Evolutionary conservation across 2,888 invertebrate genomes (phyloP).

Genomic region (Chaitophorus viminalis): DNA sequence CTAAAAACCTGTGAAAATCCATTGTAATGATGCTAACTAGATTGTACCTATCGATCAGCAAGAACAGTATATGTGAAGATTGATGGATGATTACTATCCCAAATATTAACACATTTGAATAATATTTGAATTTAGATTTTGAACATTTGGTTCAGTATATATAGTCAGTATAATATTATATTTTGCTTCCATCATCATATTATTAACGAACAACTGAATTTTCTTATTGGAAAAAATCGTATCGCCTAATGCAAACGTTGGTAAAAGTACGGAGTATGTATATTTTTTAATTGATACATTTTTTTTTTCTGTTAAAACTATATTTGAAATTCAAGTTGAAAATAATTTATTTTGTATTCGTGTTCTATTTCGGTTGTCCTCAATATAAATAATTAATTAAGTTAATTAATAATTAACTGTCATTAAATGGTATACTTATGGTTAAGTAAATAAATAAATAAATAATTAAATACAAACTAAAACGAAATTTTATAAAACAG

Average conservation of each 20-base stretch:
- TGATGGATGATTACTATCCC: constrained; percentile 5
- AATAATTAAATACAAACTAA: no score
- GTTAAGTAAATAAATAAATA: no score
- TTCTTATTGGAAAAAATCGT: background rate
- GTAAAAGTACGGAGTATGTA: background rate
- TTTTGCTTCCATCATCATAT: background rate
- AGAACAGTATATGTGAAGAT: background rate
- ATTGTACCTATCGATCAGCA: constrained; percentile 13
- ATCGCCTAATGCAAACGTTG: background rate
- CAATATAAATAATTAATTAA: no score
- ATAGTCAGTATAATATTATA: background rate
- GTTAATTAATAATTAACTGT: no score
- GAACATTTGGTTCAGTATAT: background rate
- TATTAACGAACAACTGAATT: background rate
- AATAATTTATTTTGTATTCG: no score
- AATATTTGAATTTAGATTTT: constrained; percentile 39
- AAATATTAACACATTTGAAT: constrained; percentile 29
- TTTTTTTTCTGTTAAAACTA: background rate
- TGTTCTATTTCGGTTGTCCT: no score
- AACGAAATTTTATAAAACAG: no score
- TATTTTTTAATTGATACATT: background rate
- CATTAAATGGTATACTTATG: no score
- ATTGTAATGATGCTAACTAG: background rate
- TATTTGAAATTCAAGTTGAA: background rate
- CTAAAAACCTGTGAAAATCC: background rate